Base-by-base conservation (phyloP, 2,888 invertebrate genomes). In the Chaitophorus viminalis region DNA sequence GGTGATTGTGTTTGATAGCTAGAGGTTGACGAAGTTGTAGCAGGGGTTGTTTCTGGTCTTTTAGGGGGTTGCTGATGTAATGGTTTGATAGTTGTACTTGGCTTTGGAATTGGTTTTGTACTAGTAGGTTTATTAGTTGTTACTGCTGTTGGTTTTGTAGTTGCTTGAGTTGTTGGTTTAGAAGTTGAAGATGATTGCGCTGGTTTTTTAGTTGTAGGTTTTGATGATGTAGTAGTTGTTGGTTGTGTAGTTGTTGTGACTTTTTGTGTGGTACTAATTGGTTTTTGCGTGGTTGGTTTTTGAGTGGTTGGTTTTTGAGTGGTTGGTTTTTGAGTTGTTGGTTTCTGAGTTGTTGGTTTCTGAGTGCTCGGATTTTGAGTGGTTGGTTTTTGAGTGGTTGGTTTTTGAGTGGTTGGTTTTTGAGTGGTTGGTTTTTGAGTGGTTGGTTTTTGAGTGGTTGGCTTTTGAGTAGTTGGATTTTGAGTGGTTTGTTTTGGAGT, bases 321-420 rank as follows among this genome's bases (percentile, higher is more conserved):
- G 36, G 88, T 54, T 77, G 81, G 29, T 88, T 54, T 76, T 18
- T 29, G 70, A 18, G 81, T 39, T 0, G 78, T 33, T 70, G 88
- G 82, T 72, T 89, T 89, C 89, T 90, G 90, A 39, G 82, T 89
- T 25, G 82, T 81, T 82, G 89, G 89, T n/a, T 87, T 89, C n/a
- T 78, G 52, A 46, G 89, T 89, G 21, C 90, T 90, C 36, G 90
- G 83, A 36, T 89, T 86, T 25, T 89, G 89, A 82, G 88, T 75
- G 60, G 85, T 65, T 85, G 89, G 82, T 65, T 81, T 72, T 60
- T 77, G 18, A 8, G 79, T 68, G 0, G 76, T 82, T 18, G 52
- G 84, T 18, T 85, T 85, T 54, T 5, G 39, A 17, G 77, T 77
- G 31, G 79, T 33, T 33, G 81, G 46, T 29, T 46, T 39, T 70